Evolutionary conservation across 2,113 vertebrate species (phyloP).

Genomic region (Polyodon spathula): DNA sequence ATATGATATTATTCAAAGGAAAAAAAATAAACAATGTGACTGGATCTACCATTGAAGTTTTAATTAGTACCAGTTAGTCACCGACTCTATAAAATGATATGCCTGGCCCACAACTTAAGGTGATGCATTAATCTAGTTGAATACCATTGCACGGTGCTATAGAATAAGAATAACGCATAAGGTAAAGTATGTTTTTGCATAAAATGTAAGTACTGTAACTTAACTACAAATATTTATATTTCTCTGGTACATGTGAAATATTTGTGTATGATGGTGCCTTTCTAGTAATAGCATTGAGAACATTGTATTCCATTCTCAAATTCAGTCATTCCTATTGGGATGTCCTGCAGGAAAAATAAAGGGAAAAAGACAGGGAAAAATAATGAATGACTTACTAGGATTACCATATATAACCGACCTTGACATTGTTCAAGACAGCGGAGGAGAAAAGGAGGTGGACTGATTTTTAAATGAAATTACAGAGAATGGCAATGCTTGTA

Average conservation of each 20-base stretch:
- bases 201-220: too few relatives aligned
- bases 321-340: neutral
- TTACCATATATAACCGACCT: conserved; percentile 13
- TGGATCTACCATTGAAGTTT: too few relatives aligned
- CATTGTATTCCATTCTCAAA: neutral
- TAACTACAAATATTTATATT: too few relatives aligned
- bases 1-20: too few relatives aligned
- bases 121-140: too few relatives aligned
- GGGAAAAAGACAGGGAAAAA: neutral
- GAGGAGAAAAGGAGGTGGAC: neutral
- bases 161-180: too few relatives aligned
- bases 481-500: conserved; percentile 4
- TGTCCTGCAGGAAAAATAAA: neutral
- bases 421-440: conserved; percentile 7
- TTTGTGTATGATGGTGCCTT: neutral
- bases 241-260: neutral
- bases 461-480: conserved; percentile 9
- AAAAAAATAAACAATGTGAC: too few relatives aligned
- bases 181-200: too few relatives aligned
- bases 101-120: too few relatives aligned
- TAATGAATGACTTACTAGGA: conserved; percentile 11
- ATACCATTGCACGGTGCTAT: too few relatives aligned
- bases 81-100: too few relatives aligned
- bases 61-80: too few relatives aligned
- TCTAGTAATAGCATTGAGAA: neutral